Conservation (phyloP, 2,797 vertebrate genomes). For the Takifugu ocellatus region DNA sequence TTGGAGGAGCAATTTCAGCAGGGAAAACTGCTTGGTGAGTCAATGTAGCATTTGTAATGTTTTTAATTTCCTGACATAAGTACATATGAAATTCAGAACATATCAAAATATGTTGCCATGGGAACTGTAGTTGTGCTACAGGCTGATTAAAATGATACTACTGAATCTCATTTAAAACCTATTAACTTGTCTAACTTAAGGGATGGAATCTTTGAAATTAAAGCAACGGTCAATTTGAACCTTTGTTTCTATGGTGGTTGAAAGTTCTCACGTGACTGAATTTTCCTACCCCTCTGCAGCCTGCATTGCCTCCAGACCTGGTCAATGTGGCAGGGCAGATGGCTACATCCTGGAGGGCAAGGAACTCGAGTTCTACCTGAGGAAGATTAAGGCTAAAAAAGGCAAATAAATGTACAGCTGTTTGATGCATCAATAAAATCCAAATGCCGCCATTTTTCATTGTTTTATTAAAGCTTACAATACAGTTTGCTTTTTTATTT, state of each 20-base stretch:
- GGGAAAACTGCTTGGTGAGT: constrained; percentile 94
- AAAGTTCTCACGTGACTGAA: too few relatives aligned
- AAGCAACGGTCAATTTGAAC: too few relatives aligned
- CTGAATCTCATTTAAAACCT: too few relatives aligned
- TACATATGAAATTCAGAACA: too few relatives aligned
- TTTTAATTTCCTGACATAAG: not conserved
- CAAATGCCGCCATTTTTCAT: constrained; percentile 37
- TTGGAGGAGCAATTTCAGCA: constrained; percentile 97
- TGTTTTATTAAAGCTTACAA: not conserved
- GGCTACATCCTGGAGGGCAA: constrained; percentile 96
- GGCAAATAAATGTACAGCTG: constrained; percentile 90
- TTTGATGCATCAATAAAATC: constrained; percentile 75
- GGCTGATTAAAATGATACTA: too few relatives aligned
- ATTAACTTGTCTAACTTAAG: too few relatives aligned
- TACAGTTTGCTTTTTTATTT: too few relatives aligned
- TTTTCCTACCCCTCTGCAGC: constrained; percentile 66
- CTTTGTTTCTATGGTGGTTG: not conserved
- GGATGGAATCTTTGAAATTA: too few relatives aligned
- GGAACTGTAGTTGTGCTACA: too few relatives aligned
- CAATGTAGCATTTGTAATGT: not conserved
- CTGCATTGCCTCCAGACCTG: constrained; percentile 92
- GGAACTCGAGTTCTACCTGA: constrained; percentile 96
- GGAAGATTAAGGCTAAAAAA: constrained; percentile 99
- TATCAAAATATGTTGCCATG: too few relatives aligned
- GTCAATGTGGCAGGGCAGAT: constrained; percentile 95